Conservation (phyloP, 35 echinoderm and acorn worm species). For the Patiria miniata region DNA sequence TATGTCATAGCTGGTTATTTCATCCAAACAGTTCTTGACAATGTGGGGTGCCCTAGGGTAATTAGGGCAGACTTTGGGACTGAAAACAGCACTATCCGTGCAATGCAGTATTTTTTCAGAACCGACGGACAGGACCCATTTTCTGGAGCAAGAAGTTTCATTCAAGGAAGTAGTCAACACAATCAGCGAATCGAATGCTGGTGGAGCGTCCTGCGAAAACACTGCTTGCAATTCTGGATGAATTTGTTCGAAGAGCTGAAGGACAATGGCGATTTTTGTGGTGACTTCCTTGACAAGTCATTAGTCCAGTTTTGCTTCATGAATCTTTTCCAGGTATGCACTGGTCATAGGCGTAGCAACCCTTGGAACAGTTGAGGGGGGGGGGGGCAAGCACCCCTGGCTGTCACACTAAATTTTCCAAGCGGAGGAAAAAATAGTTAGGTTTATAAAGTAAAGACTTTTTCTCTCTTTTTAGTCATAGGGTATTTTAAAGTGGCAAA, state of each 20-base stretch:
- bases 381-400: too few species aligned
- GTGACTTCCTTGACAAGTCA: conserved; percentile 40
- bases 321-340: conserved; percentile 42
- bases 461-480: too few species aligned
- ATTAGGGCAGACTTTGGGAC: conserved; percentile 55
- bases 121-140: conserved; percentile 39
- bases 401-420: neutral
- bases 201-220: conserved; percentile 36
- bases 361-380: neutral
- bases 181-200: conserved; percentile 42
- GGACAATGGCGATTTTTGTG: conserved; percentile 45
- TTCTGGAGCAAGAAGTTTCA: conserved; percentile 48
- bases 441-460: neutral
- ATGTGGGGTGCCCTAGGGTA: conserved; percentile 22
- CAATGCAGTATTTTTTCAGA: conserved; percentile 35
- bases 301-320: conserved; percentile 49
- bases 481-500: too few species aligned
- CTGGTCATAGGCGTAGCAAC: neutral
- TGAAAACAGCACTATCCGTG: conserved; percentile 35
- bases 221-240: conserved; percentile 39
- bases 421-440: neutral
- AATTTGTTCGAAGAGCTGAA: conserved; percentile 43
- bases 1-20: conserved; percentile 64
- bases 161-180: conserved; percentile 36
- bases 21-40: conserved; percentile 36